Conservation (phyloP, 2,888 invertebrate species). For the Charanyca ferruginea region DNA sequence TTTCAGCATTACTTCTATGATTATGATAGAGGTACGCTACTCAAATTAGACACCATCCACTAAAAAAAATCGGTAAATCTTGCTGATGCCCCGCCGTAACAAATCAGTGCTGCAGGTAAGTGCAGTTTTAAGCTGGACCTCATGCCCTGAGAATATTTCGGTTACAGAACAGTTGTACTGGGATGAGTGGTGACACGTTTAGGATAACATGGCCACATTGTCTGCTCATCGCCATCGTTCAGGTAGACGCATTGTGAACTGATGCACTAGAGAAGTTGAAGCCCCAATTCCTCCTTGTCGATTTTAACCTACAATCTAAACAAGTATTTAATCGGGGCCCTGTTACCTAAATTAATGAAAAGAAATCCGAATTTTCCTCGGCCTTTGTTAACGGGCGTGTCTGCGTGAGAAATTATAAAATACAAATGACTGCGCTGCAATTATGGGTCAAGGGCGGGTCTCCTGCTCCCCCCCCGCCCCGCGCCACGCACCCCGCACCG, state of each 20-base stretch:
- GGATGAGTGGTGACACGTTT: too few relatives aligned
- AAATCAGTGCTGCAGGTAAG: background rate
- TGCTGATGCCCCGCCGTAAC: background rate
- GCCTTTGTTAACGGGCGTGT: slow-evolving; percentile 15
- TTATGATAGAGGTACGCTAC: background rate
- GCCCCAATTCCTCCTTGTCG: too few relatives aligned
- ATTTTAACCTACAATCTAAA: background rate
- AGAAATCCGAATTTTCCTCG: background rate
- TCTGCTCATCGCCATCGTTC: too few relatives aligned
- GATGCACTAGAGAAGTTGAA: background rate
- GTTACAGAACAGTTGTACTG: background rate
- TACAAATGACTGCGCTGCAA: slow-evolving; percentile 42
- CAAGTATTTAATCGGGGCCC: background rate
- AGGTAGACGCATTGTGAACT: background rate
- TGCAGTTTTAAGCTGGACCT: background rate
- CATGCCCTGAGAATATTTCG: background rate
- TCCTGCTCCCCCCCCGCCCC: slow-evolving; percentile 7
- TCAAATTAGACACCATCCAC: background rate
- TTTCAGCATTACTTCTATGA: slow-evolving; percentile 10
- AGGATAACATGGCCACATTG: background rate
- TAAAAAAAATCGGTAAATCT: too few relatives aligned
- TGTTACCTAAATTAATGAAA: background rate
- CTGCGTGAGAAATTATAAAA: slow-evolving; percentile 28
- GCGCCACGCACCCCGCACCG: background rate
- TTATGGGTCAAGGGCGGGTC: slow-evolving; percentile 54